Conservation (phyloP, 2,113 vertebrate genomes). For the Collichthys lucidus region DNA sequence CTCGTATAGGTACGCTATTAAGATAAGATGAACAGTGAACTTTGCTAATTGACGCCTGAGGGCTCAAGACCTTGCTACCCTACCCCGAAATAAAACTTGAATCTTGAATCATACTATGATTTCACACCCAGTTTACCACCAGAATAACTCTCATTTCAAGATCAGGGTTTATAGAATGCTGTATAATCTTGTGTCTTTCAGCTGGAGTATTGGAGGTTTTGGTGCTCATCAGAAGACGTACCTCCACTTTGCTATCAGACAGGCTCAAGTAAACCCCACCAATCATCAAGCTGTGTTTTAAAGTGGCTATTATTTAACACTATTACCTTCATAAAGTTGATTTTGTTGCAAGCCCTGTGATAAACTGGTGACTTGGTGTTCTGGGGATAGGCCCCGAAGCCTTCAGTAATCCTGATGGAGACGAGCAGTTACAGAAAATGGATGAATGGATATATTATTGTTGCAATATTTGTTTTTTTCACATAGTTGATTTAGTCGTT, state of each 20-base stretch:
- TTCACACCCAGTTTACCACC: background rate
- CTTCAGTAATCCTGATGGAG: no score
- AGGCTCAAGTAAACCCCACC: background rate
- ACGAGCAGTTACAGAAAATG: no score
- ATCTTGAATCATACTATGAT: background rate
- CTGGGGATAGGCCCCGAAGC: no score
- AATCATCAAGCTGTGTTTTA: background rate
- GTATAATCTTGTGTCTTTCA: background rate
- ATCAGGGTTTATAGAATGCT: background rate
- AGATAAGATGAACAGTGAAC: conserved; percentile 8
- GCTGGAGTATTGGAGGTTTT: background rate
- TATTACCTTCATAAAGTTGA: background rate
- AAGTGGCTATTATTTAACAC: background rate
- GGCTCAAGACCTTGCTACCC: background rate
- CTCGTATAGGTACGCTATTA: background rate
- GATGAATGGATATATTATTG: background rate
- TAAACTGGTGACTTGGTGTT: no score
- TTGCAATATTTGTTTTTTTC: background rate
- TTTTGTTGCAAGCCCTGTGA: no score
- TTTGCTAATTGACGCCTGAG: background rate
- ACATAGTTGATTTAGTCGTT: background rate
- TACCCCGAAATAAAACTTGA: no score
- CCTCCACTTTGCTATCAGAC: background rate
- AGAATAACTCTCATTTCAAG: background rate
- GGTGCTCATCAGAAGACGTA: background rate